Evolutionary conservation across 2,113 vertebrate genomes (phyloP), one percentile per base, ranked within the genome.

Genomic region (Pseudopipra pipra): DNA sequence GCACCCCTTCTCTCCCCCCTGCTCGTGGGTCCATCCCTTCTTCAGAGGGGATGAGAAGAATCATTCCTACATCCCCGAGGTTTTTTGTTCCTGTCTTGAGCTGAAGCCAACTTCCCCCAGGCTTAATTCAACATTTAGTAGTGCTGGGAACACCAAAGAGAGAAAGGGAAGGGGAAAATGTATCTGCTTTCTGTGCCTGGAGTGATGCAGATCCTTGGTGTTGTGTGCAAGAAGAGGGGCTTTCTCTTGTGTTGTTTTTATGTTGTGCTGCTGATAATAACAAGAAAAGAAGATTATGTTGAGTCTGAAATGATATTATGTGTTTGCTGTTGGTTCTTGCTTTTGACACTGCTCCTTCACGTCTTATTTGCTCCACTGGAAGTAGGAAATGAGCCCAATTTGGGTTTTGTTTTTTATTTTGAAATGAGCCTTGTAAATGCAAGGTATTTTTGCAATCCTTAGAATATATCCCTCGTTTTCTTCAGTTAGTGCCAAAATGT

Each of bases 51-150:
- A 18, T 71, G 63, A 90, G 66, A 68, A 71, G 68, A 75, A 70
- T 56, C 77, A 20, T 85, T 85, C 41, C 80, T 52, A 41, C 28
- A 12, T 46, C 78, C 35, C 56, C 87, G 67, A 68, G 82, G 84
- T 56, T 61, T 97, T 92, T 94, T 94, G 77, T 83, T 89, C 76
- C 22, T 84, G 28, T 65, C 52, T 90, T 97, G 95, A 97, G 94
- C 94, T n/a, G 83, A 90, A 96, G 95, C 97, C 95, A 98, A 86
- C 87, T 97, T 97, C 83, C 66, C 25, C 88, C 77, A 90, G 96
- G 96, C 93, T 94, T 87, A 91, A 83, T 97, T 95, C 93, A 97
- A 95, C 93, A 96, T 90, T 94, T 86, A 96, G 72, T 84, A 81
- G 58, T 61, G 72, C 71, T 95, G 86, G 67, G 84, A 96, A 93